Evolutionary conservation across 1,140 invertebrate species (phyloP).

Genomic region (Bombyx mori): DNA sequence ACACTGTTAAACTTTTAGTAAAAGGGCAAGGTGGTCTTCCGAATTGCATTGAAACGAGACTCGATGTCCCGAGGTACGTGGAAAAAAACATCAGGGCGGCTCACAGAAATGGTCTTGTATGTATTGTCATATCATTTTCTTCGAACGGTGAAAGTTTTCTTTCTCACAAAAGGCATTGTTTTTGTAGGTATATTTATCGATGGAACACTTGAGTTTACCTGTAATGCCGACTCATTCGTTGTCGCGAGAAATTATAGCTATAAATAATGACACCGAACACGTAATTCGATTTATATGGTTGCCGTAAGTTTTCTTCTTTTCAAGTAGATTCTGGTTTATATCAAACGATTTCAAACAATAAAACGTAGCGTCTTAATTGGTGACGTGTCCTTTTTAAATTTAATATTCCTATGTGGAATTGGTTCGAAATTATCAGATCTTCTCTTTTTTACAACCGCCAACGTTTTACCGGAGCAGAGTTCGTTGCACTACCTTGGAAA

Average conservation of each 20-base stretch:
- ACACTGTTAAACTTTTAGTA: slow-evolving; percentile 50
- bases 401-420: too few relatives aligned
- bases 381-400: too few relatives aligned
- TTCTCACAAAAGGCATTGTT: not conserved
- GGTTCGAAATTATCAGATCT: too few relatives aligned
- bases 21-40: slow-evolving; percentile 57
- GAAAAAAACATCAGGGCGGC: slow-evolving; percentile 41
- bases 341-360: too few relatives aligned
- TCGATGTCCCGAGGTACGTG: slow-evolving; percentile 46
- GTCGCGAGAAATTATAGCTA: slow-evolving; percentile 46
- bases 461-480: too few relatives aligned
- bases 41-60: slow-evolving; percentile 49
- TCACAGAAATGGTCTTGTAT: slow-evolving; percentile 40
- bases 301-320: slow-evolving; percentile 40
- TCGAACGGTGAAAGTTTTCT: too few relatives aligned
- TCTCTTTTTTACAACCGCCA: too few relatives aligned
- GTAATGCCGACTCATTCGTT: slow-evolving; percentile 55
- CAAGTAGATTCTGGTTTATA: too few relatives aligned
- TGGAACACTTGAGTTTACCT: slow-evolving; percentile 47
- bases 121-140: slow-evolving; percentile 2
- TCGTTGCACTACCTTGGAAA: too few relatives aligned
- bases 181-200: slow-evolving; percentile 51
- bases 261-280: slow-evolving; percentile 53
- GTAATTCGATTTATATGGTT: slow-evolving; percentile 58
- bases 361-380: too few relatives aligned